A percentile compares a stretch with the other conserved stretches of the same genome.
These are phyloP conservation scores for Cecropterus lyciades DNA, from an alignment of 1,140 invertebrate species.

Conservation along the genomic window DNA sequence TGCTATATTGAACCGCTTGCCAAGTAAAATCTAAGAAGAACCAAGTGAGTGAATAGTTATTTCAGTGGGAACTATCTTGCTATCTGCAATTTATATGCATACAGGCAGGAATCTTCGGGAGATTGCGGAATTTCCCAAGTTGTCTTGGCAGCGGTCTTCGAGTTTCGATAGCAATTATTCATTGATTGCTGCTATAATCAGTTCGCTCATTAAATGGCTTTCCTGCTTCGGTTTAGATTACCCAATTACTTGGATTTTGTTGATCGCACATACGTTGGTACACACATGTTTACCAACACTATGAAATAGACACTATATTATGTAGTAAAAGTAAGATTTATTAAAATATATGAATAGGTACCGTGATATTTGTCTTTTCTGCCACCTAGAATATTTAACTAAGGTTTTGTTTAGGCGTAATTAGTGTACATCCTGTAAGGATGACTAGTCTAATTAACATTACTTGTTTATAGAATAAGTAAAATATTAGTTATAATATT, in stretches of 20 bases:
- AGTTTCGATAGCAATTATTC: conserved; percentile 2
- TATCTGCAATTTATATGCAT: conserved; percentile 28
- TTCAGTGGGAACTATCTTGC: conserved; percentile 29
- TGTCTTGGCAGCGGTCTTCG: conserved; percentile 12
- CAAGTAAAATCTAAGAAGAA: conserved; percentile 32
- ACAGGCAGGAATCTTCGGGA: conserved; percentile 7
- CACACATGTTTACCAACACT: neutral
- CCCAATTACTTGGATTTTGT: neutral
- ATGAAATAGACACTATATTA: too few relatives aligned
- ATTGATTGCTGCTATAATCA: conserved; percentile 8
- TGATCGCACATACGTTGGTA: neutral
- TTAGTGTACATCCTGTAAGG: too few relatives aligned
- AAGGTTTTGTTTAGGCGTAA: too few relatives aligned
- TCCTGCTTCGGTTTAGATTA: neutral
- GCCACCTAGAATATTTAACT: too few relatives aligned
- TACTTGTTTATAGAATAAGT: too few relatives aligned
- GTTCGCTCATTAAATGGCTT: neutral
- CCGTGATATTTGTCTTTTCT: too few relatives aligned
- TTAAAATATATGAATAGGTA: too few relatives aligned
- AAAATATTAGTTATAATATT: too few relatives aligned
- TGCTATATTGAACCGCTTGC: conserved; percentile 42
- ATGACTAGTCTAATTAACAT: too few relatives aligned
- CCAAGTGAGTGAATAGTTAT: conserved; percentile 24
- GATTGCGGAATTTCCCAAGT: conserved; percentile 11
- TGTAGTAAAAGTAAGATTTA: too few relatives aligned